Percentiles rank a stretch among this genome's conserved stretches.
Evolutionary conservation across 2,113 vertebrate species (phyloP).

Genomic region (Neopipo cinnamomea): DNA sequence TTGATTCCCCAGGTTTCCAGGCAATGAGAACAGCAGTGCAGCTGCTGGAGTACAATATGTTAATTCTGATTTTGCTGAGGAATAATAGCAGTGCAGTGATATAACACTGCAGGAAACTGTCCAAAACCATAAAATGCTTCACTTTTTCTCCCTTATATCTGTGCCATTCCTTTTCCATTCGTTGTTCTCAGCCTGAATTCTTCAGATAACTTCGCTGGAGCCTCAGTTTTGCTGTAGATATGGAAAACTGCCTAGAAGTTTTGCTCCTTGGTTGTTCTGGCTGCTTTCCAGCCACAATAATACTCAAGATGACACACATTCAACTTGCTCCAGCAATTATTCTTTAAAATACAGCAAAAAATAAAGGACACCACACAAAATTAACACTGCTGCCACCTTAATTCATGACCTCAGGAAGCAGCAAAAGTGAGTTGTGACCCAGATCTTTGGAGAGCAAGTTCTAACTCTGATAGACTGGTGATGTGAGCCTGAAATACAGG

Average conservation of each 20-base stretch:
- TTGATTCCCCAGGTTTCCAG: background rate
- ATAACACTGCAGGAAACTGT: background rate
- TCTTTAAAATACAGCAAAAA: background rate
- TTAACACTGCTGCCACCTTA: background rate
- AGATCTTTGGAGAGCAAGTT: background rate
- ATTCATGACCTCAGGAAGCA: background rate
- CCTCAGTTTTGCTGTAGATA: conserved; percentile 11
- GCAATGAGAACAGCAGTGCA: background rate
- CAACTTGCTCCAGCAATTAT: background rate
- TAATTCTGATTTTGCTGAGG: background rate
- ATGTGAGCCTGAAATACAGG: background rate
- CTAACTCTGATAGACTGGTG: background rate
- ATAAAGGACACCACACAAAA: background rate
- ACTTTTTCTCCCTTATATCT: background rate
- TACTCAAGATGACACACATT: background rate
- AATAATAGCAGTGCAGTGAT: background rate
- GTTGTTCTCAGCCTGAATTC: conserved; percentile 28
- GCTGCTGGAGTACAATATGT: background rate
- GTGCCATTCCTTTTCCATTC: conserved; percentile 36
- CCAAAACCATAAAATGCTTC: background rate
- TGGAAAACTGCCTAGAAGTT: conserved; percentile 24
- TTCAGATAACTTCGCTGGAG: conserved; percentile 34
- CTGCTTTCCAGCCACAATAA: background rate
- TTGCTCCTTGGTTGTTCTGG: background rate
- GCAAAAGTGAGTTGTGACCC: background rate